Percentiles rank a stretch among this genome's conserved stretches.
Evolutionary conservation across 2,797 vertebrate species (phyloP).

Genomic region (Acanthopagrus latus): DNA sequence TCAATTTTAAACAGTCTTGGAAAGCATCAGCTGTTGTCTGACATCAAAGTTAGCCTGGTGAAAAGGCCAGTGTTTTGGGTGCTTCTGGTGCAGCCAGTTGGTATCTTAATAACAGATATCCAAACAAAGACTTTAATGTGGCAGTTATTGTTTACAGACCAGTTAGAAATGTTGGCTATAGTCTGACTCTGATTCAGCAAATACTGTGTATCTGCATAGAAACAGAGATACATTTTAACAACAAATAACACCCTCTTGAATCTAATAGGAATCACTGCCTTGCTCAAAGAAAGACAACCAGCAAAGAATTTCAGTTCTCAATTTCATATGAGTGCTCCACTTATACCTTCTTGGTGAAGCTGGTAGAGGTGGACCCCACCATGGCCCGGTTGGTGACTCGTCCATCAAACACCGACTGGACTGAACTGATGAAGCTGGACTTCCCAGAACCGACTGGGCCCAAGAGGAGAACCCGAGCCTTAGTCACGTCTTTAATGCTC

Average conservation of each 20-base stretch:
- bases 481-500: slow-evolving; percentile 26
- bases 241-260: background rate
- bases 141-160: no score
- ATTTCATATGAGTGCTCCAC: background rate
- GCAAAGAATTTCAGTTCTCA: background rate
- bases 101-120: no score
- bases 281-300: background rate
- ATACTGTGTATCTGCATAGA: no score
- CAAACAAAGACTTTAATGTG: no score
- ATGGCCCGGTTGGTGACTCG: slow-evolving; percentile 82
- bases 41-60: no score
- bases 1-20: no score
- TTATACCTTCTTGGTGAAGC: slow-evolving; percentile 84
- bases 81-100: no score
- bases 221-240: no score
- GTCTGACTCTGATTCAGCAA: no score
- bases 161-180: no score
- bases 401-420: slow-evolving; percentile 81
- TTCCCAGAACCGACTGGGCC: slow-evolving; percentile 82
- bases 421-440: slow-evolving; percentile 85
- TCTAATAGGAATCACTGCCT: background rate
- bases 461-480: slow-evolving; percentile 80
- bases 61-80: no score
- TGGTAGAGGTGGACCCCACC: slow-evolving; percentile 74
- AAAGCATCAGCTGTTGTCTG: no score